phyloP scores from a whole-genome alignment of 2,888 invertebrate species.

The Chrysopilus asiliformis region DNA sequence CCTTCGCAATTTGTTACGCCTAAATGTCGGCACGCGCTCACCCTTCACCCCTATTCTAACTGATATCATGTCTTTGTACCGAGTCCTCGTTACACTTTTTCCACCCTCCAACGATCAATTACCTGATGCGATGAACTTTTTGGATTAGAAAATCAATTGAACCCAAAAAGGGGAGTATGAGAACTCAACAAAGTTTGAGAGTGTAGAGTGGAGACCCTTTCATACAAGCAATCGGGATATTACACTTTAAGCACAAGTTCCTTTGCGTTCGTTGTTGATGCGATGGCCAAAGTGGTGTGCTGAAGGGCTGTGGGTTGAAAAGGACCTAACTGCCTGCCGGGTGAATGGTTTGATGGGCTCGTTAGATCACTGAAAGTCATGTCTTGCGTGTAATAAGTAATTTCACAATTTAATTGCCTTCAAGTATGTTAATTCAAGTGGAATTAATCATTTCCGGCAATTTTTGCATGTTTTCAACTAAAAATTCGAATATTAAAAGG shows the following conservation, averaged over 20 bases:
- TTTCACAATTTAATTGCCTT: constrained; percentile 22
- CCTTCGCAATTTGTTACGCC: constrained; percentile 31
- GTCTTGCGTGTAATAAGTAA: constrained; percentile 25
- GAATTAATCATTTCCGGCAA: constrained; percentile 35
- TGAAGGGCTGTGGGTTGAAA: no score
- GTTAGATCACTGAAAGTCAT: constrained; percentile 15
- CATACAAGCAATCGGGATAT: no score
- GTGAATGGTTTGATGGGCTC: constrained; percentile 10
- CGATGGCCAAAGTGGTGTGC: no score
- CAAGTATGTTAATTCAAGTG: constrained; percentile 32
- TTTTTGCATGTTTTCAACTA: constrained; percentile 21
- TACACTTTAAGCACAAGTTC: no score
- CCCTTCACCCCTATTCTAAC: no score
- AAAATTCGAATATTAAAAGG: no score
- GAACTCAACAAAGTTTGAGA: no score
- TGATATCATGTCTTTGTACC: no score
- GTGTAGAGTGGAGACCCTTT: no score
- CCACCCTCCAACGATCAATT: not conserved
- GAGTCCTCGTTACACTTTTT: constrained; percentile 6
- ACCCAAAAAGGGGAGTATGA: not conserved
- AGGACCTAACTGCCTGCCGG: no score
- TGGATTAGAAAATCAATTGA: constrained; percentile 1
- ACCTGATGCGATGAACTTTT: not conserved
- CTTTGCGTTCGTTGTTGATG: no score
- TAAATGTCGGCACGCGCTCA: constrained; percentile 29